A percentile compares a stretch with the other conserved stretches of the same genome.
These are phyloP conservation scores for Melopsittacus undulatus DNA, from an alignment of 2,797 vertebrate species.

Conservation along the genomic window DNA sequence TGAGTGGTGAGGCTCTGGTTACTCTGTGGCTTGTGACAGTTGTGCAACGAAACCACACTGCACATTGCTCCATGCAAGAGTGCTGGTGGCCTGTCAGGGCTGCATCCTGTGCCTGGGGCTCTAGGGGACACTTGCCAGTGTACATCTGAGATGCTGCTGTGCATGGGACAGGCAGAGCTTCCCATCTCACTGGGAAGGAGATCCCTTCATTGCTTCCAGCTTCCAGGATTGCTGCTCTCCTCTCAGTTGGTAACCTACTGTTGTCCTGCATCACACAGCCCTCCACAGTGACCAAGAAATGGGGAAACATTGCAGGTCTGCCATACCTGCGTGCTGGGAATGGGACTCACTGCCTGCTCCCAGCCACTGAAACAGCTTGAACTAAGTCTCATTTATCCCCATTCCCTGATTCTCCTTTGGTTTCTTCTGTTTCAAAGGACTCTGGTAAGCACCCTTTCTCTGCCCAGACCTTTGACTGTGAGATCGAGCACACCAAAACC, in stretches of 20 bases:
- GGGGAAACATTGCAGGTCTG: neutral
- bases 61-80: neutral
- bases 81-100: neutral
- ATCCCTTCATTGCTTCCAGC: neutral
- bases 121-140: rapidly evolving
- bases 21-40: neutral
- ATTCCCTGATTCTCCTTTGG: neutral
- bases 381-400: neutral
- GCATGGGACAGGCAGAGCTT: neutral
- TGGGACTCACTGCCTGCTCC: neutral
- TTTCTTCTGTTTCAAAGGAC: neutral
- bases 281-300: neutral
- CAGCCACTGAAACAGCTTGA: neutral
- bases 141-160: neutral
- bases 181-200: neutral
- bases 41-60: neutral
- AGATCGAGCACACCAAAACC: neutral
- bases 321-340: neutral
- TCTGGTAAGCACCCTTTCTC: neutral
- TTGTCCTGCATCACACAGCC: neutral
- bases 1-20: neutral
- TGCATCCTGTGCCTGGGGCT: neutral
- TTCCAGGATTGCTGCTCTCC: neutral
- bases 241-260: neutral
- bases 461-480: neutral